Percentiles rank a stretch among this genome's conserved stretches.
These are phyloP conservation scores for Hyalella azteca DNA, from an alignment of 2,888 invertebrate species.

Conservation along the genomic window DNA sequence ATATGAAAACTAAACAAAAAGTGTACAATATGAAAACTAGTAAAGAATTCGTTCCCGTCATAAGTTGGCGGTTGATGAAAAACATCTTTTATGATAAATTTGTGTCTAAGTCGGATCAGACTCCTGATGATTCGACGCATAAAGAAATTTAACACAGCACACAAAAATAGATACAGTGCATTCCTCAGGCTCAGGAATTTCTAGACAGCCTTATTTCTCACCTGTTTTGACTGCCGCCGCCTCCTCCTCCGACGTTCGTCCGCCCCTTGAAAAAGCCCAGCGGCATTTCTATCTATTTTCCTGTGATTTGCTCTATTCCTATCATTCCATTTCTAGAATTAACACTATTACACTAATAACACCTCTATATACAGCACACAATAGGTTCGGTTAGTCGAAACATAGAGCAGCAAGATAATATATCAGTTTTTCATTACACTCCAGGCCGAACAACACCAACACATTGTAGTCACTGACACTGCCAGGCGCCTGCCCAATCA, in stretches of 20 bases:
- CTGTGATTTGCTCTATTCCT: too few relatives aligned
- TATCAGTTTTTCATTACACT: not conserved
- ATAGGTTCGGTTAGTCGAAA: not conserved
- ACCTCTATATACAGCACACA: not conserved
- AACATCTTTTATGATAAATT: too few relatives aligned
- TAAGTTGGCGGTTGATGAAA: too few relatives aligned
- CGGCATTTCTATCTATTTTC: not conserved
- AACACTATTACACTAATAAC: too few relatives aligned
- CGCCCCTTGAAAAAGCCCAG: slow-evolving; percentile 30
- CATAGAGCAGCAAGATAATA: not conserved
- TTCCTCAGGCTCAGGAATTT: slow-evolving; percentile 21
- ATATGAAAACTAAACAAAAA: too few relatives aligned
- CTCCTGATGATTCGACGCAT: too few relatives aligned
- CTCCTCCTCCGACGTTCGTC: not conserved
- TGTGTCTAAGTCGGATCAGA: too few relatives aligned
- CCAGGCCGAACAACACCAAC: slow-evolving; percentile 26
- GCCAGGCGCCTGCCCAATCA: not conserved
- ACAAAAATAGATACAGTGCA: too few relatives aligned
- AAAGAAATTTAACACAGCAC: too few relatives aligned
- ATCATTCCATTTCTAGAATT: too few relatives aligned
- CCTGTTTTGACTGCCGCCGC: slow-evolving; percentile 32
- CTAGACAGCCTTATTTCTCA: slow-evolving; percentile 15
- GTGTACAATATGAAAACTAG: too few relatives aligned
- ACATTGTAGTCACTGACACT: slow-evolving; percentile 32
- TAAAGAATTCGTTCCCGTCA: too few relatives aligned